These are phyloP conservation scores for Papio anubis DNA, from an alignment of 2,113 vertebrate genomes.

Conservation along the genomic window DNA sequence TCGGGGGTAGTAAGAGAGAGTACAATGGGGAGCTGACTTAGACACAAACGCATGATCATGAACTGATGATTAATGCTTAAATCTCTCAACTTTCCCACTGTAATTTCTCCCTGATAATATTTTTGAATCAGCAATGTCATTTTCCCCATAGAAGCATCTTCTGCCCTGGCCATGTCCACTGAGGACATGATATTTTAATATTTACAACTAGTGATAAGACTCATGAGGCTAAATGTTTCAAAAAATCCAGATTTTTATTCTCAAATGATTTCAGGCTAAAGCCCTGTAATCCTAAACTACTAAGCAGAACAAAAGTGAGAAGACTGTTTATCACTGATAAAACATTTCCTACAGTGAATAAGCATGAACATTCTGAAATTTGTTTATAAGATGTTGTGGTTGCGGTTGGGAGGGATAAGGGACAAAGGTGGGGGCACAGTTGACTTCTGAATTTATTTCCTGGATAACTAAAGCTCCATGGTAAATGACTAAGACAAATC, in stretches of 20 bases:
- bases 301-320: conserved; percentile 1
- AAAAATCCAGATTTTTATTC: not conserved
- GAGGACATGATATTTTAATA: not conserved
- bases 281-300: not conserved
- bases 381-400: not conserved
- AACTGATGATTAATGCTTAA: conserved; percentile 1
- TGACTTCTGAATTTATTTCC: not conserved
- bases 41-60: not conserved
- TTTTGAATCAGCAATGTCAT: not conserved
- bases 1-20: not conserved
- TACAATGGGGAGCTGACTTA: not conserved
- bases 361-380: not conserved
- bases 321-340: not conserved
- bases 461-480: not conserved
- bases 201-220: not conserved
- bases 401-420: not conserved
- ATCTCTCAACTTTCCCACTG: not conserved
- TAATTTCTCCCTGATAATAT: not conserved
- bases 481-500: not conserved
- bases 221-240: not conserved
- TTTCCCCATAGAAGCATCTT: conserved; percentile 9
- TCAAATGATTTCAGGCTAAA: not conserved
- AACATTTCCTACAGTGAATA: not conserved
- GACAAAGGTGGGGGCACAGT: not conserved
- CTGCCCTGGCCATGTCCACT: not conserved